These are phyloP conservation scores for Leptura quadrifasciata DNA, from an alignment of 2,888 invertebrate species.

Conservation along the genomic window DNA sequence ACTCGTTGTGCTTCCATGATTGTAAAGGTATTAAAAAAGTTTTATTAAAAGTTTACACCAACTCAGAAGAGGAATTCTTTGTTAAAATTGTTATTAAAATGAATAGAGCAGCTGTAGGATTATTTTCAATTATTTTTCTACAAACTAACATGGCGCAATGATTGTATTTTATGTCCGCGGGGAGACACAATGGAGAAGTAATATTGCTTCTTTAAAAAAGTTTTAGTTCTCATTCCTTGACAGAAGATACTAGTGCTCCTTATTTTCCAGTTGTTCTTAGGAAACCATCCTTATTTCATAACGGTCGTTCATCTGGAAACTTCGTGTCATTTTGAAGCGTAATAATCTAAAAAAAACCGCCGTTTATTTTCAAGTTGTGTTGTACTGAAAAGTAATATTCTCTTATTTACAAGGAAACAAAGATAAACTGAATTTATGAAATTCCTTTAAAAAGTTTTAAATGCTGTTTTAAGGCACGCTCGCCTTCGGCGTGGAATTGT, in stretches of 20 bases:
- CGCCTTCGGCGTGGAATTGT: not conserved
- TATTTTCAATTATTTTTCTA: conserved; percentile 41
- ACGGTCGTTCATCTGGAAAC: conserved; percentile 26
- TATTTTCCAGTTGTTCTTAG: conserved; percentile 11
- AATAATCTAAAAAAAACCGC: conserved; percentile 14
- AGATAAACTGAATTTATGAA: not conserved
- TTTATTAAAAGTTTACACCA: conserved; percentile 34
- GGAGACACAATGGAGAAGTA: conserved; percentile 36
- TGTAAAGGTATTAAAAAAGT: conserved; percentile 38
- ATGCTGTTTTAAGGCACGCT: not conserved
- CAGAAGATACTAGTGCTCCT: conserved; percentile 23
- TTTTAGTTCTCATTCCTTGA: conserved; percentile 31
- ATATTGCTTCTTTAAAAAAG: conserved; percentile 25
- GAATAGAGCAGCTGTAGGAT: conserved; percentile 7
- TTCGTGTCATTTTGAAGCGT: conserved; percentile 23
- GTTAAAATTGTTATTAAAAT: conserved; percentile 34
- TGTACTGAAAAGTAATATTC: conserved; percentile 1
- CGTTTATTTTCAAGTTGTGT: not conserved
- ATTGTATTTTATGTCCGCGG: conserved; percentile 31
- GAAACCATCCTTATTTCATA: conserved; percentile 25
- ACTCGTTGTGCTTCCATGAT: conserved; percentile 1
- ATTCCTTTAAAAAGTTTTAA: too few relatives aligned
- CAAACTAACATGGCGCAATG: conserved; percentile 28
- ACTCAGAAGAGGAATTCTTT: conserved; percentile 13
- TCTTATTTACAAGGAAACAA: conserved; percentile 6